A percentile compares a stretch with the other conserved stretches of the same genome.
Evolutionary conservation across 1,140 invertebrate species (phyloP).

Genomic region (Trigoniulus corallinus): DNA sequence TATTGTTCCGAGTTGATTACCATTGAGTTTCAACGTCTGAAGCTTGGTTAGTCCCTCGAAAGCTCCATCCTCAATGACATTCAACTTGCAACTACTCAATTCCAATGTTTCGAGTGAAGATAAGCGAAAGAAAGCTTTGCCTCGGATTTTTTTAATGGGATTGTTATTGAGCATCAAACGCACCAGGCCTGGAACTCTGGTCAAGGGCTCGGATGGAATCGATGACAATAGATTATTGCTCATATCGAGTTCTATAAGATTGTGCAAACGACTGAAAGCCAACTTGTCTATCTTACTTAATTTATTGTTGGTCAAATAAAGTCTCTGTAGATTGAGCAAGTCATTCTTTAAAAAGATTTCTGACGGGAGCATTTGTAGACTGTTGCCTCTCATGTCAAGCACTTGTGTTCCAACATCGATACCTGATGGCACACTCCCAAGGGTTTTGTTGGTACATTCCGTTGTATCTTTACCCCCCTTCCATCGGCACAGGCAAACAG

Average conservation of each 20-base stretch:
- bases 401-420: conserved; percentile 79
- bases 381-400: conserved; percentile 64
- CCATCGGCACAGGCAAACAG: conserved; percentile 70
- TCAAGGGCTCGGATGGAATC: conserved; percentile 50
- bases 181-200: conserved; percentile 49
- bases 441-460: conserved; percentile 28
- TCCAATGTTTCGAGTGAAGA: conserved; percentile 52
- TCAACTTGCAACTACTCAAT: conserved; percentile 51
- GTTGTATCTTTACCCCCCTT: conserved; percentile 78
- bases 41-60: conserved; percentile 62
- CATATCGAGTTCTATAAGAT: conserved; percentile 63
- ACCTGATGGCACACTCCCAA: conserved; percentile 40
- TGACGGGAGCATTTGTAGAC: conserved; percentile 49
- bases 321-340: conserved; percentile 68
- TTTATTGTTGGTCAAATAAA: conserved; percentile 57
- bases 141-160: conserved; percentile 44
- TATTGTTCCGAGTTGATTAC: conserved; percentile 46
- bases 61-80: conserved; percentile 53
- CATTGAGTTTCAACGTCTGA: conserved; percentile 65
- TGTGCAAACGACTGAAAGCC: conserved; percentile 65
- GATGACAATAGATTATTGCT: conserved; percentile 46
- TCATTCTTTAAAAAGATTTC: conserved; percentile 58
- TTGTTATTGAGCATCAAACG: conserved; percentile 54
- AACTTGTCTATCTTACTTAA: conserved; percentile 58
- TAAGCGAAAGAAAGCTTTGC: conserved; percentile 47